A percentile compares a stretch with the other conserved stretches of the same genome.
These are phyloP conservation scores for Tarsius wallacei DNA, from an alignment of 2,797 vertebrate genomes.

Conservation along the genomic window DNA sequence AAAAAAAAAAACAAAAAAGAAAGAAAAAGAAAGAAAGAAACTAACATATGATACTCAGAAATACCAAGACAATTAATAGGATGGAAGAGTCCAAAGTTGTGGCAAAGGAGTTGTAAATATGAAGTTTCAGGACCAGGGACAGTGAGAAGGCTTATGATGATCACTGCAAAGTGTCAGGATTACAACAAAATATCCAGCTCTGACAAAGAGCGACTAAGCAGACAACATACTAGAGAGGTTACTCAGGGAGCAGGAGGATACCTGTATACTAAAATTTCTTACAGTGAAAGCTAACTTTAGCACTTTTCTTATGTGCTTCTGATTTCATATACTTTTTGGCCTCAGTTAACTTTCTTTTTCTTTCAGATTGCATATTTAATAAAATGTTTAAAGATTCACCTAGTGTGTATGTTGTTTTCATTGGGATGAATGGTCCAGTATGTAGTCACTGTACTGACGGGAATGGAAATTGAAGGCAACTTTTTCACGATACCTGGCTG, in stretches of 20 bases:
- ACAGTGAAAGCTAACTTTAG: background rate
- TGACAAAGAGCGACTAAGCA: background rate
- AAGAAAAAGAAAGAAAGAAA: too few relatives aligned
- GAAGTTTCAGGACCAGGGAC: background rate
- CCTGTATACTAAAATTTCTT: background rate
- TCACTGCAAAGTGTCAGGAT: background rate
- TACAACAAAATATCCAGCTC: background rate
- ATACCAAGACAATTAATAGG: background rate
- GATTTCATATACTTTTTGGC: background rate
- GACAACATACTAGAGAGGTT: background rate
- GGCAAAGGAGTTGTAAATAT: fast-evolving
- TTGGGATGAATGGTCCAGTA: background rate
- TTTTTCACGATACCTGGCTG: background rate
- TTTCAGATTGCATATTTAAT: background rate
- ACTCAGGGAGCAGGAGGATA: background rate
- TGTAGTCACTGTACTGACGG: too few relatives aligned
- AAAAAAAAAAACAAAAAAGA: too few relatives aligned
- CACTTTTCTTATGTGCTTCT: background rate
- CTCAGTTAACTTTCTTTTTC: background rate
- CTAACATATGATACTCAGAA: background rate
- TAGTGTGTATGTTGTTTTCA: background rate
- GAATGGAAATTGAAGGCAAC: background rate
- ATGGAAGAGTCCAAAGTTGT: background rate
- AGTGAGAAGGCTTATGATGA: background rate
- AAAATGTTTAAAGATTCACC: background rate